phyloP scores from a whole-genome alignment of 1,140 invertebrate genomes.

The Anadara kagoshimensis region DNA sequence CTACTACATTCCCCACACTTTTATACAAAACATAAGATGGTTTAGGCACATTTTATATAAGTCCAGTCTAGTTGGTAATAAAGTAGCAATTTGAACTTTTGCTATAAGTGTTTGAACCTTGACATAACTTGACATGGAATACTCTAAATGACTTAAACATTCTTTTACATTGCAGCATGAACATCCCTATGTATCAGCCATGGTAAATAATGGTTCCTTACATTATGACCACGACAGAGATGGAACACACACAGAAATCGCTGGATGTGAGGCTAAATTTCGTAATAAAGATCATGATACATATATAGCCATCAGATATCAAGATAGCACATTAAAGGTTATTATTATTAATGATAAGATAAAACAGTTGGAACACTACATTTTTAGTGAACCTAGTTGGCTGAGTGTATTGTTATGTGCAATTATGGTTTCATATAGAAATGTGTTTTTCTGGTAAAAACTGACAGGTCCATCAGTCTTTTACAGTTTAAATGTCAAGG shows the following conservation, averaged over 20 bases:
- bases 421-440: too few species aligned
- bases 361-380: too few species aligned
- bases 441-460: too few species aligned
- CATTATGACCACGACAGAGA: constrained; percentile 98
- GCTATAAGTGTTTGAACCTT: background rate
- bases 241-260: constrained; percentile 97
- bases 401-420: too few species aligned
- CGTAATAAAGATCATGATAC: constrained; percentile 95
- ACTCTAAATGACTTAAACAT: background rate
- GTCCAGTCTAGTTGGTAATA: too few species aligned
- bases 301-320: constrained; percentile 91
- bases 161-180: constrained; percentile 83
- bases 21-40: too few species aligned
- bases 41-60: too few species aligned
- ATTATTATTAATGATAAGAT: constrained; percentile 15
- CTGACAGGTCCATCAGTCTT: too few species aligned
- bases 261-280: constrained; percentile 89
- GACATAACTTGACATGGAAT: background rate
- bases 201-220: constrained; percentile 97
- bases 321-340: constrained; percentile 90
- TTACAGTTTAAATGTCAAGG: too few species aligned
- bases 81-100: too few species aligned
- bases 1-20: too few species aligned
- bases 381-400: too few species aligned
- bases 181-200: constrained; percentile 98